Percentiles rank a stretch among this genome's conserved stretches.
Evolutionary conservation across 2,113 vertebrate species (phyloP).

Genomic region (Asarcornis scutulata): DNA sequence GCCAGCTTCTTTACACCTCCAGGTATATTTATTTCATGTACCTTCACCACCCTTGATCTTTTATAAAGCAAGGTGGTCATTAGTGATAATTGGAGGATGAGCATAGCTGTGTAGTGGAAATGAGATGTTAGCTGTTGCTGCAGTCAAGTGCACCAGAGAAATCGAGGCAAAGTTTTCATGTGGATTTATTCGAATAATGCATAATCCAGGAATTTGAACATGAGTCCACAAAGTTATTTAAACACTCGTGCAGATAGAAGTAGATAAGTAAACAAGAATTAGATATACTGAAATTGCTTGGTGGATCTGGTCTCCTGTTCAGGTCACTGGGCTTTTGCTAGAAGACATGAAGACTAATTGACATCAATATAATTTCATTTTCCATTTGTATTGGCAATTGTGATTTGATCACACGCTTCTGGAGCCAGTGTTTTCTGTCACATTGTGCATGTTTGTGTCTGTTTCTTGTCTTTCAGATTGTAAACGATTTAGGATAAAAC

Average conservation of each 20-base stretch:
- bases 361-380: not conserved
- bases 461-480: not conserved
- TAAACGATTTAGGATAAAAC: not conserved
- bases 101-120: not conserved
- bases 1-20: not conserved
- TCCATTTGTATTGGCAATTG: not conserved
- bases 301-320: not conserved
- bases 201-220: not conserved
- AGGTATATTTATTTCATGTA: not conserved
- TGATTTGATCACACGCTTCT: not conserved
- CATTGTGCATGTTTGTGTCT: rapidly evolving
- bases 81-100: not conserved
- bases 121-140: not conserved
- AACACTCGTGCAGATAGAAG: not conserved
- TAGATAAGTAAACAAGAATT: not conserved
- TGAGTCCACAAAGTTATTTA: not conserved
- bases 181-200: not conserved
- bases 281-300: not conserved
- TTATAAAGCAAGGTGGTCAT: not conserved
- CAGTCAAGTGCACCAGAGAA: rapidly evolving
- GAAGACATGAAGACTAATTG: not conserved
- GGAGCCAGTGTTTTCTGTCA: not conserved
- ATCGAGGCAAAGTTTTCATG: not conserved
- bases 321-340: not conserved
- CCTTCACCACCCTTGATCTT: not conserved